These are phyloP conservation scores for Pseudomugil gertrudae DNA, from an alignment of 2,797 vertebrate genomes.

Conservation along the genomic window DNA sequence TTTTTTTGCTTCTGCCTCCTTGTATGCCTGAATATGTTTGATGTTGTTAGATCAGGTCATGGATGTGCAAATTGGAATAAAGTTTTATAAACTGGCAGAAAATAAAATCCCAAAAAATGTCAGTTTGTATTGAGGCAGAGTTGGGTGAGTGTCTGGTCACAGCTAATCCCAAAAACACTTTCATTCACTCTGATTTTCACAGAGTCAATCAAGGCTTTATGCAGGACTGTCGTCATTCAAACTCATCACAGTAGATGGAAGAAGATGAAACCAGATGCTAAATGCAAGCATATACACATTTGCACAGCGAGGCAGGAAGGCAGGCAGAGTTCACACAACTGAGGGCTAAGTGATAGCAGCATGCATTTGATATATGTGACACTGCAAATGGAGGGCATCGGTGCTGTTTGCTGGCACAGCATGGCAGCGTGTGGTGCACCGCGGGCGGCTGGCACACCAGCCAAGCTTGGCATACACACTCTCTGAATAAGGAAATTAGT, in stretches of 20 bases:
- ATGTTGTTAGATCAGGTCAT: slow-evolving; percentile 39
- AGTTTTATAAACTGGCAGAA: slow-evolving; percentile 44
- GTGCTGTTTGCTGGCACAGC: slow-evolving; percentile 95
- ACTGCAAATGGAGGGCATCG: slow-evolving; percentile 96
- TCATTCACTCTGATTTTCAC: slow-evolving; percentile 62
- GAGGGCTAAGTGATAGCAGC: slow-evolving; percentile 84
- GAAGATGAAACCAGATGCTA: slow-evolving; percentile 57
- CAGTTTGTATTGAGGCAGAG: slow-evolving; percentile 54
- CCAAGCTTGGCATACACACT: slow-evolving; percentile 87
- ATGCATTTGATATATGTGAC: slow-evolving; percentile 96
- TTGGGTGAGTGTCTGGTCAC: slow-evolving; percentile 56
- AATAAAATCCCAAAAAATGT: slow-evolving; percentile 55
- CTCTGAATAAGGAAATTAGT: slow-evolving; percentile 90
- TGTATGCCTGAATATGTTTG: slow-evolving; percentile 16
- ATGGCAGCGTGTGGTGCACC: slow-evolving; percentile 93
- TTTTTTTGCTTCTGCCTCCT: slow-evolving; percentile 11
- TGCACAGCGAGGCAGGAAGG: slow-evolving; percentile 32
- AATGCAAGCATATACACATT: slow-evolving; percentile 41
- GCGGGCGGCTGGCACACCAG: slow-evolving; percentile 90
- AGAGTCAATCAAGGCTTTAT: slow-evolving; percentile 63
- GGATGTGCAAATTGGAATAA: slow-evolving; percentile 38
- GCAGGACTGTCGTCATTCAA: slow-evolving; percentile 56
- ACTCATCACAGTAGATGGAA: slow-evolving; percentile 27
- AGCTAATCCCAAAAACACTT: slow-evolving; percentile 63
- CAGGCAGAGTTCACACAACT: slow-evolving; percentile 57